phyloP scores from a whole-genome alignment of 2,888 invertebrate species.

The Brassicogethes aeneus region DNA sequence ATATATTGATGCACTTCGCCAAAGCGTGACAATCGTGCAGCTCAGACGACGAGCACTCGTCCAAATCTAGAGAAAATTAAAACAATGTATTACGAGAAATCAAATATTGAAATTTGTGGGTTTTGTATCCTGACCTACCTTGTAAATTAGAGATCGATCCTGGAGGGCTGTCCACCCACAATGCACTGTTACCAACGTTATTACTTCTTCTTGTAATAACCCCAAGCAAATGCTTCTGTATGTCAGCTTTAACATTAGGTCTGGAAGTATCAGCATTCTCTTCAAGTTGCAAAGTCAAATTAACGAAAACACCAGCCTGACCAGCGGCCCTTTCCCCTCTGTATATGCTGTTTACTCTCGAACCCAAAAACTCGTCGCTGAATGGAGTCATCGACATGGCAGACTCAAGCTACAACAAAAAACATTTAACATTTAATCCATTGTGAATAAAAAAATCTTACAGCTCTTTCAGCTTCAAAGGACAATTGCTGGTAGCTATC shows the following conservation, averaged over 20 bases:
- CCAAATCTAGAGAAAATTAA: constrained; percentile 53
- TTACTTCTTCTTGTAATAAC: constrained; percentile 76
- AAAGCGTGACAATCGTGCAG: constrained; percentile 77
- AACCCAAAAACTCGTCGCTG: constrained; percentile 76
- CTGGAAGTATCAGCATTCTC: constrained; percentile 65
- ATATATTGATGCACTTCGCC: constrained; percentile 71
- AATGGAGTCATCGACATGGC: constrained; percentile 90
- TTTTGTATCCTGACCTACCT: constrained; percentile 41
- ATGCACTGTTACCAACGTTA: constrained; percentile 78
- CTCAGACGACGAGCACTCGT: constrained; percentile 75
- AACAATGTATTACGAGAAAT: background rate
- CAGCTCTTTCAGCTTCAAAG: constrained; percentile 80
- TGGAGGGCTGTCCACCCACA: constrained; percentile 75
- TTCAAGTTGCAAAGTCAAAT: constrained; percentile 72
- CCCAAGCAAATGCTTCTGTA: constrained; percentile 76
- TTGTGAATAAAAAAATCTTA: constrained; percentile 41
- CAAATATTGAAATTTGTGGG: background rate
- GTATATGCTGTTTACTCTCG: constrained; percentile 71
- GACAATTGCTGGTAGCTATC: constrained; percentile 75
- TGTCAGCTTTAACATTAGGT: constrained; percentile 59
- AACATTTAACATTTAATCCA: constrained; percentile 4
- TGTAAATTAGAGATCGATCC: constrained; percentile 68
- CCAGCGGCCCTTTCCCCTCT: constrained; percentile 58
- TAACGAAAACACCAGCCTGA: constrained; percentile 72
- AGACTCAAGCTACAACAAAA: constrained; percentile 64